Base-by-base conservation (phyloP, 2,888 invertebrate species). In the Uloborus plumipes region DNA sequence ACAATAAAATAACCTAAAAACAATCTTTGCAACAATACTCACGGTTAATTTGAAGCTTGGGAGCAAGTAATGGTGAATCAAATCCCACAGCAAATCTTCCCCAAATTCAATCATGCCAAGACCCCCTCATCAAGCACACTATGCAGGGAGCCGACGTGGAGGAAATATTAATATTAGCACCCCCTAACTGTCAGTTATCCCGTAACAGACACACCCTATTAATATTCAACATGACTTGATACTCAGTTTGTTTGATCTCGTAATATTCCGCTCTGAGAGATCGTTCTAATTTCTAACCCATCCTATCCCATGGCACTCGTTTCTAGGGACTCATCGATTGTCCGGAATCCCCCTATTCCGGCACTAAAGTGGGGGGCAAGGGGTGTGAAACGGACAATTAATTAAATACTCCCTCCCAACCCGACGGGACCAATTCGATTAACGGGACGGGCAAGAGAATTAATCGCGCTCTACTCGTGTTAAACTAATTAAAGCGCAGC, bases 401-500 rank as follows among this genome's bases (percentile, higher is more conserved):
- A 81, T 81, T 81, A 74, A 74, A 74, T 81, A 64, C 69, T 22
- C 18, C 53, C 66, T n/a, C 69, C 50, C 66, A 22, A 50, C 49
- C n/a, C 39, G 22, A 65, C 50, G 59, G 72, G 72, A 50, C 20
- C 53, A 59, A 69, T 73, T 53, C 73, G 73, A 73, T 81, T 74
- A 81, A 70, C 80, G 80, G 69, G 73, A 1, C 51, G 53, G 64
- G 51, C 49, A 20, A 61, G 69, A 76, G 69, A 61, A 76, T 59
- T 61, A 76, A 76, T 76, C 62, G 69, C 62, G 39, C 51, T 55
- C 47, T 70, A 71, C 70, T 74, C 80, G 69, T 81, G 80, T 81
- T 81, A 74, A 81, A 81, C 80, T 81, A 74, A 81, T 81, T 81
- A 81, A 81, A 81, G 74, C 61, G 55, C 58, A 55, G 73, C 67